phyloP scores from a whole-genome alignment of 2,888 invertebrate genomes.

The Xylophagus ater region DNA sequence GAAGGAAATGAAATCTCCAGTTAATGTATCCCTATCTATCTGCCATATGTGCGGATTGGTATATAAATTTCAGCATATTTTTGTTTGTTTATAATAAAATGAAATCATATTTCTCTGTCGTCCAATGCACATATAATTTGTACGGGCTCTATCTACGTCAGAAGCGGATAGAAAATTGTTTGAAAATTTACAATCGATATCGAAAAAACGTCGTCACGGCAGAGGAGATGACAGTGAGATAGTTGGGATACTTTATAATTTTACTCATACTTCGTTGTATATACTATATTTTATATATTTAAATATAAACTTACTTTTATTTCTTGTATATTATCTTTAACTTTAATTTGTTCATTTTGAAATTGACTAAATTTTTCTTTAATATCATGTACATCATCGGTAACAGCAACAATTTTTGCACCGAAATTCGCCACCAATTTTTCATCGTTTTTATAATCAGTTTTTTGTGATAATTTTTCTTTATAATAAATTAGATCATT shows the following conservation, averaged over 20 bases:
- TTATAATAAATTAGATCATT: slow-evolving; percentile 35
- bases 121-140: slow-evolving; percentile 1
- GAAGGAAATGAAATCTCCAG: too few relatives aligned
- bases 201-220: too few relatives aligned
- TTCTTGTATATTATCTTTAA: slow-evolving; percentile 25
- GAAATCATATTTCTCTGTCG: too few relatives aligned
- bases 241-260: too few relatives aligned
- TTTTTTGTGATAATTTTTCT: slow-evolving; percentile 26
- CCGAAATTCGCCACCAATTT: slow-evolving; percentile 36
- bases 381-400: slow-evolving; percentile 31
- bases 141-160: slow-evolving; percentile 11
- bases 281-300: slow-evolving; percentile 15
- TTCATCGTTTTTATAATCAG: slow-evolving; percentile 32
- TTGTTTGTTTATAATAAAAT: too few relatives aligned
- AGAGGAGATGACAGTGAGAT: too few relatives aligned
- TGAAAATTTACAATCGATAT: too few relatives aligned
- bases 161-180: slow-evolving; percentile 13
- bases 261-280: slow-evolving; percentile 12
- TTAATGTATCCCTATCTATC: too few relatives aligned
- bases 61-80: too few relatives aligned
- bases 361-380: slow-evolving; percentile 31
- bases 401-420: slow-evolving; percentile 35
- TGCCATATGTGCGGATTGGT: too few relatives aligned
- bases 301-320: slow-evolving; percentile 19
- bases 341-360: slow-evolving; percentile 25